These are phyloP conservation scores for Rostratula benghalensis DNA, from an alignment of 2,113 vertebrate genomes.

Conservation along the genomic window DNA sequence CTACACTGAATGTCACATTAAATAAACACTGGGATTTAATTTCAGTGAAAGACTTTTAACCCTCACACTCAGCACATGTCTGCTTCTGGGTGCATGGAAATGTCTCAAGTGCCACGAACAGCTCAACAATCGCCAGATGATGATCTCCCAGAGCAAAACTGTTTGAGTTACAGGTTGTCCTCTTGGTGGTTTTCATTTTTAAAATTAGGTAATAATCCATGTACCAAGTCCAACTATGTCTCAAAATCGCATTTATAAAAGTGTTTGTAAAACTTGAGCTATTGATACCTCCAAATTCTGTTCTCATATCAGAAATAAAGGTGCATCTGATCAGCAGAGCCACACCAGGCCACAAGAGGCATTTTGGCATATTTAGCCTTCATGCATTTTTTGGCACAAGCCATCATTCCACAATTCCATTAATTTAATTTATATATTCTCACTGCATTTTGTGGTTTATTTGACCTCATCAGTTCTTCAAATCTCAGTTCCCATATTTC, in stretches of 20 bases:
- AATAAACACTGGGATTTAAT: not conserved
- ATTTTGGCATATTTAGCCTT: not conserved
- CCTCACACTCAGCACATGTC: not conserved
- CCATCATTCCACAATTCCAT: not conserved
- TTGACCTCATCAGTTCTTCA: not conserved
- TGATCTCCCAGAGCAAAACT: not conserved
- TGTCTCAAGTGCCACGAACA: not conserved
- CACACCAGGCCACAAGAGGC: not conserved
- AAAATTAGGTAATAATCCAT: not conserved
- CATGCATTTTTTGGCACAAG: not conserved
- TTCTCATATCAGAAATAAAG: not conserved
- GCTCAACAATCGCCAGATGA: not conserved
- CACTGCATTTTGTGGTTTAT: not conserved
- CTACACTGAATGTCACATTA: not conserved
- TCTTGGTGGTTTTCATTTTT: not conserved
- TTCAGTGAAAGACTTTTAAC: not conserved
- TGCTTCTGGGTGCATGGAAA: not conserved
- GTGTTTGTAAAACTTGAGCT: not conserved
- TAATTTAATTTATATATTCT: not conserved
- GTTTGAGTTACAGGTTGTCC: not conserved
- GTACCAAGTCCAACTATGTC: not conserved
- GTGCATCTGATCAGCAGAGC: not conserved
- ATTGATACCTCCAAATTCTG: not conserved
- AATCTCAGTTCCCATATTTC: not conserved
- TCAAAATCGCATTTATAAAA: not conserved